These are phyloP conservation scores for Podargus strigoides DNA, from an alignment of 2,797 vertebrate genomes.

Conservation along the genomic window DNA sequence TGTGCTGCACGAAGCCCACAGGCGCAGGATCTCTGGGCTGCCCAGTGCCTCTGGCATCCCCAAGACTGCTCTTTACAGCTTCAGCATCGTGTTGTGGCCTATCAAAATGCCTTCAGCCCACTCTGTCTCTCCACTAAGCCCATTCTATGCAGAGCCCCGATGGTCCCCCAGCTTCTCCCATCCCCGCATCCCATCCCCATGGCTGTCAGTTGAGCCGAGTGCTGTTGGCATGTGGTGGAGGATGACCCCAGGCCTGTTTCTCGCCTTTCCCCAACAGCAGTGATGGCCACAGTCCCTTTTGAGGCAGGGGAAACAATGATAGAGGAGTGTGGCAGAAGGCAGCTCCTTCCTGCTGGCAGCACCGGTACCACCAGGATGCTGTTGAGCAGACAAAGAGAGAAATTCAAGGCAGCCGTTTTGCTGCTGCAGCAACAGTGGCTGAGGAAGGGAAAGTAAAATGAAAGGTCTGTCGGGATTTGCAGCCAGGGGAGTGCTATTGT, in stretches of 20 bases:
- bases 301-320: neutral
- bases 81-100: rapidly evolving
- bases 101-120: neutral
- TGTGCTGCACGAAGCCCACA: neutral
- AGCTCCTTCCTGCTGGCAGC: neutral
- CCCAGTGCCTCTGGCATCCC: neutral
- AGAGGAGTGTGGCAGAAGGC: neutral
- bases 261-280: neutral
- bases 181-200: rapidly evolving
- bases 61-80: neutral
- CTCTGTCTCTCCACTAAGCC: neutral
- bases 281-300: neutral
- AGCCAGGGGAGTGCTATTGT: neutral
- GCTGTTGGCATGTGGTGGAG: rapidly evolving
- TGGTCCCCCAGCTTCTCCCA: neutral
- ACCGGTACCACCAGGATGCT: neutral
- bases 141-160: neutral
- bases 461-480: neutral
- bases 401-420: neutral
- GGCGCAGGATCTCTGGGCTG: rapidly evolving
- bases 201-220: neutral
- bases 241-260: neutral
- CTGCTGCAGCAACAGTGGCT: neutral
- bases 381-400: slow-evolving; percentile 6
- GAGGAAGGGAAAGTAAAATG: neutral